Conservation (phyloP, 2,113 vertebrate species). For the Heliornis fulica region DNA sequence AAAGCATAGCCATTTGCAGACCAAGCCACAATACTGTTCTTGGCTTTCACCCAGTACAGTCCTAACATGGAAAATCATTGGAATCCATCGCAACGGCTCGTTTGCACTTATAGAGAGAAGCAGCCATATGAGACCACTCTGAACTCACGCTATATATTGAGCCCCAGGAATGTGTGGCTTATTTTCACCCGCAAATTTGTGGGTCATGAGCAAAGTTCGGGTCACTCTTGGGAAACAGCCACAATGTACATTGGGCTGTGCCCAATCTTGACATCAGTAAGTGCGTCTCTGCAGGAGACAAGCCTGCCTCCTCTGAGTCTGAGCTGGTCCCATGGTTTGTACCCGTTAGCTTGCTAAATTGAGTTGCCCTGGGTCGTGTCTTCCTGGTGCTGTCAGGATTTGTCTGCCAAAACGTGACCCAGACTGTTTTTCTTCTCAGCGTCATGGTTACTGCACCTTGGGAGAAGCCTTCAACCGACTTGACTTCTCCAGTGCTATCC, state of each 20-base stretch:
- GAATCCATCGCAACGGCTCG: not conserved
- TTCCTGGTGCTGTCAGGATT: not conserved
- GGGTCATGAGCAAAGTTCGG: not conserved
- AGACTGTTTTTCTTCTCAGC: slow-evolving; percentile 75
- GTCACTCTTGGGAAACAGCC: not conserved
- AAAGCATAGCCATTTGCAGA: slow-evolving; percentile 5
- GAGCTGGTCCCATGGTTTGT: not conserved
- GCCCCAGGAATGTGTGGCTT: not conserved
- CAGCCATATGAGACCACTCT: accelerated
- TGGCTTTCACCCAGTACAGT: slow-evolving; percentile 34
- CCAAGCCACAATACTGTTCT: slow-evolving; percentile 57
- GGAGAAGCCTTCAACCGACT: slow-evolving; percentile 98
- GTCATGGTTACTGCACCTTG: slow-evolving; percentile 96
- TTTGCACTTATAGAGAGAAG: not conserved
- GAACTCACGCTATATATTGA: not conserved
- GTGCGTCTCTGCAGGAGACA: not conserved
- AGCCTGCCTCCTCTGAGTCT: not conserved
- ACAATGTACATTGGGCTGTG: not conserved
- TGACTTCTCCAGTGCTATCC: slow-evolving; percentile 96
- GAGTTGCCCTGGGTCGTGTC: not conserved
- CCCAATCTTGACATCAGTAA: not conserved
- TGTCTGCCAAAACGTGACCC: not conserved
- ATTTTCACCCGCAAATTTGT: not conserved
- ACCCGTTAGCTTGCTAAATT: not conserved
- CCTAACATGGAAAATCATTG: slow-evolving; percentile 51